Percentiles rank a stretch among this genome's conserved stretches.
These are phyloP conservation scores for Pao palembangensis DNA, from an alignment of 2,113 vertebrate genomes.

Conservation along the genomic window DNA sequence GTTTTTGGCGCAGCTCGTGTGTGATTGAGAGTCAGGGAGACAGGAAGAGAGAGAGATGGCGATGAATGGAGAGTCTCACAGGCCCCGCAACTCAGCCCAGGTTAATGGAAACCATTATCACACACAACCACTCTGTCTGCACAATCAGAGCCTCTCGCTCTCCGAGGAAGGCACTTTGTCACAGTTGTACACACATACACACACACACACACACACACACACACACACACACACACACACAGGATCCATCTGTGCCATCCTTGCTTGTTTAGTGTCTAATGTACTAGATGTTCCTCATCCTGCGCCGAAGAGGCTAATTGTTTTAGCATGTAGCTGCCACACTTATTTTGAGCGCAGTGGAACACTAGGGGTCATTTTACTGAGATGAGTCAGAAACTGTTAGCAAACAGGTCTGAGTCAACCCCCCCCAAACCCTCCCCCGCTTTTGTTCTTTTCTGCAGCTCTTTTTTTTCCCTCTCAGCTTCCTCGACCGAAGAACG, in stretches of 20 bases:
- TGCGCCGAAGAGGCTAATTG: slow-evolving; percentile 53
- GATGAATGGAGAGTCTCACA: slow-evolving; percentile 65
- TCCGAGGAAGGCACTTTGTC: slow-evolving; percentile 62
- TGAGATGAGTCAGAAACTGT: slow-evolving; percentile 47
- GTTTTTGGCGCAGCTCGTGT: slow-evolving; percentile 20
- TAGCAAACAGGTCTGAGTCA: slow-evolving; percentile 33
- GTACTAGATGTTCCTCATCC: slow-evolving; percentile 30
- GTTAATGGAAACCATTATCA: slow-evolving; percentile 77
- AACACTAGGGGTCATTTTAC: slow-evolving; percentile 51
- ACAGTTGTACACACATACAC: slow-evolving; percentile 37
- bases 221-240: slow-evolving; percentile 14
- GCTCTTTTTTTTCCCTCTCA: slow-evolving; percentile 15
- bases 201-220: slow-evolving; percentile 24
- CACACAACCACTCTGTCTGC: slow-evolving; percentile 65
- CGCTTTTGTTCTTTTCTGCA: slow-evolving; percentile 31
- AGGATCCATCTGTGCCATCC: slow-evolving; percentile 21
- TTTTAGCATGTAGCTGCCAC: slow-evolving; percentile 64
- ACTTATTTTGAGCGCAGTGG: slow-evolving; percentile 37
- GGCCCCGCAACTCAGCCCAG: slow-evolving; percentile 65
- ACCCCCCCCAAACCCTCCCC: slow-evolving; percentile 6
- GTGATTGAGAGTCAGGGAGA: slow-evolving; percentile 21
- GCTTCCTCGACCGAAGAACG: slow-evolving; percentile 39
- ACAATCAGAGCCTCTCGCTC: slow-evolving; percentile 56
- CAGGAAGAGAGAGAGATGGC: slow-evolving; percentile 30
- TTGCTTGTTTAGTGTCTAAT: slow-evolving; percentile 44